Conservation (phyloP, 1,140 invertebrate species). For the Colletes latitarsis region DNA sequence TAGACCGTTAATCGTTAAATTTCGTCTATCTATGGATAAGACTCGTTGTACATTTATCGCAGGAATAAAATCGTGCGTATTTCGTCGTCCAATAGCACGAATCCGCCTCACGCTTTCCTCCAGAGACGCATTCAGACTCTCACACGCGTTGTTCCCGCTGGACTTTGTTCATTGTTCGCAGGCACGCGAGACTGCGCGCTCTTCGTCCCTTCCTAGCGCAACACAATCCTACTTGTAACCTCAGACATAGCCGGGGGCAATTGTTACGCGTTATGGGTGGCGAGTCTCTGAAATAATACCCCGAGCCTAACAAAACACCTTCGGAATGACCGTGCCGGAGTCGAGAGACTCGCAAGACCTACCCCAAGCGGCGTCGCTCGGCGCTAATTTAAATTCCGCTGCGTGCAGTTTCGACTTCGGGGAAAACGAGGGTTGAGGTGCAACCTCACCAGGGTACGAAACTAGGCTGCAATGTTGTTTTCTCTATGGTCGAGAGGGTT, state of each 20-base stretch:
- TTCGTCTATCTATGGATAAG: too few relatives aligned
- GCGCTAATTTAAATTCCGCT: not conserved
- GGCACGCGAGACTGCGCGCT: slow-evolving; percentile 45
- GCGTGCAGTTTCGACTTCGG: not conserved
- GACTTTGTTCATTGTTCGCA: slow-evolving; percentile 52
- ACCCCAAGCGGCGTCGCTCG: slow-evolving; percentile 40
- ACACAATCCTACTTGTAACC: slow-evolving; percentile 58
- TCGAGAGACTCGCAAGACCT: slow-evolving; percentile 36
- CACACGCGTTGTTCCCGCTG: slow-evolving; percentile 31
- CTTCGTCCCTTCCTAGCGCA: slow-evolving; percentile 30
- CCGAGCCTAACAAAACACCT: slow-evolving; percentile 53
- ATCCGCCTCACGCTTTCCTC: not conserved
- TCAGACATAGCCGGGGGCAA: slow-evolving; percentile 51
- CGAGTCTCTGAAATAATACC: slow-evolving; percentile 62
- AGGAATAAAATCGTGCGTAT: too few relatives aligned
- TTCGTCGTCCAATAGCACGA: not conserved
- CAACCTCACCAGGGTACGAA: not conserved
- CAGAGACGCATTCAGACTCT: not conserved
- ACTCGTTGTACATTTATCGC: too few relatives aligned
- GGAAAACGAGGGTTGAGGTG: not conserved
- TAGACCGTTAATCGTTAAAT: too few relatives aligned
- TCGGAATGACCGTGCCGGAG: slow-evolving; percentile 21
- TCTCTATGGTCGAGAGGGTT: not conserved
- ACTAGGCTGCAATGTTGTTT: not conserved
- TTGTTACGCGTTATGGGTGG: slow-evolving; percentile 63